phyloP scores from a whole-genome alignment of 2,797 vertebrate genomes.

The Neosilurus hyrtlii region DNA sequence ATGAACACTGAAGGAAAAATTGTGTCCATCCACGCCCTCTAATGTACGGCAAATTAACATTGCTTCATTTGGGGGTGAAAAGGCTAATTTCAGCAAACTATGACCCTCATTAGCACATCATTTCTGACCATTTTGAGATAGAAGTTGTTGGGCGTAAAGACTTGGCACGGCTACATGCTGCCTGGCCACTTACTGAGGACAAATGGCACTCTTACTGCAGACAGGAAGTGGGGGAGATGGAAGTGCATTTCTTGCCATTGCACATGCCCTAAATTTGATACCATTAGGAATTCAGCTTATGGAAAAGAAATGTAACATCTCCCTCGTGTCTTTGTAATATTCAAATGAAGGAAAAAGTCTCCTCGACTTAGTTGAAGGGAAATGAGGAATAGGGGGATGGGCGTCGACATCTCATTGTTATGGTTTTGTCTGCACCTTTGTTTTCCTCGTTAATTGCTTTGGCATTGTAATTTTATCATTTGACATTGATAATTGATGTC shows the following conservation, averaged over 20 bases:
- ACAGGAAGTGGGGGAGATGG: neutral
- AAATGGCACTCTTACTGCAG: neutral
- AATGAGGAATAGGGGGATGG: too few relatives aligned
- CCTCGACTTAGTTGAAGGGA: neutral
- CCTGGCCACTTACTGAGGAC: neutral
- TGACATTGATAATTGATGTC: conserved; percentile 18
- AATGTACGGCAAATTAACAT: conserved; percentile 9
- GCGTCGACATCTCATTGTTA: neutral
- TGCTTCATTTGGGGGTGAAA: conserved; percentile 6
- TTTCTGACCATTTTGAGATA: neutral
- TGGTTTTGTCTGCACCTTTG: neutral
- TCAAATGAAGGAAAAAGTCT: conserved; percentile 23
- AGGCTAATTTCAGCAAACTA: neutral
- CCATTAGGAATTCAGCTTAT: conserved; percentile 28
- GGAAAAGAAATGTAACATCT: neutral
- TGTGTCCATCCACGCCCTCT: neutral
- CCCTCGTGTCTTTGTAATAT: conserved; percentile 23
- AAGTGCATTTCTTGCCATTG: neutral
- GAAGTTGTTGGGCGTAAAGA: neutral
- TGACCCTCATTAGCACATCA: neutral
- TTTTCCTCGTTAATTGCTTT: conserved; percentile 28
- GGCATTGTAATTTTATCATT: conserved; percentile 13
- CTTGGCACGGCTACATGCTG: neutral
- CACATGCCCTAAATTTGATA: conserved; percentile 24
- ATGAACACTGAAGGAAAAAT: too few relatives aligned